These are phyloP conservation scores for Cerceris rybyensis DNA, from an alignment of 2,888 invertebrate genomes.

Conservation along the genomic window DNA sequence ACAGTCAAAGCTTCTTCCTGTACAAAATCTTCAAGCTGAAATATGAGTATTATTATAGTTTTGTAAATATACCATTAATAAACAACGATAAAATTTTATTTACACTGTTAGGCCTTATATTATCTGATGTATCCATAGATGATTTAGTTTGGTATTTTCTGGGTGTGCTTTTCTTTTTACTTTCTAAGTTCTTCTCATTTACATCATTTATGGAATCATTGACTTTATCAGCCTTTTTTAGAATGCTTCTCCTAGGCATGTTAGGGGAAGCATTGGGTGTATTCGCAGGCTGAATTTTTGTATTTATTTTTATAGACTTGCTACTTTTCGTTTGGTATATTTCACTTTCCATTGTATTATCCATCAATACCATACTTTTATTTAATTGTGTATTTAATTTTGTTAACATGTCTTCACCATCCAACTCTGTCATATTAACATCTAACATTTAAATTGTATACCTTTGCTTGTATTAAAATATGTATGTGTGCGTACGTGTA, in stretches of 20 bases:
- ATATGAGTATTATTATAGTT: conserved; percentile 4
- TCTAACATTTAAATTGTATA: no score
- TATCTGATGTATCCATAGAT: neutral
- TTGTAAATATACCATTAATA: neutral
- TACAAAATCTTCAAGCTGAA: conserved; percentile 67
- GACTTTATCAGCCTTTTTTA: conserved; percentile 43
- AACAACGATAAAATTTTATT: conserved; percentile 1
- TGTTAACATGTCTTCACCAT: conserved; percentile 62
- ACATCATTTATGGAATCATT: neutral
- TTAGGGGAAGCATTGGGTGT: neutral
- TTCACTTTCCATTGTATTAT: conserved; percentile 36
- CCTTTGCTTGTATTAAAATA: neutral
- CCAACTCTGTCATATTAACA: conserved; percentile 39
- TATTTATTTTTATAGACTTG: conserved; percentile 59
- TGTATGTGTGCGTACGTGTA: neutral
- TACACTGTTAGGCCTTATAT: conserved; percentile 49
- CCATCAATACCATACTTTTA: conserved; percentile 69
- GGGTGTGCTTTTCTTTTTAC: neutral
- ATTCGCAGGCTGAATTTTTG: conserved; percentile 33
- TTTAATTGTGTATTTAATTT: conserved; percentile 71
- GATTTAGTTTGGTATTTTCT: neutral
- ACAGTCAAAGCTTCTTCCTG: conserved; percentile 51
- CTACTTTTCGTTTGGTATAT: conserved; percentile 15
- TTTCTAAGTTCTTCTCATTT: neutral
- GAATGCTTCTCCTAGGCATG: conserved; percentile 55